Conservation (phyloP, 1,140 invertebrate species). For the Rhynchophorus ferrugineus region DNA sequence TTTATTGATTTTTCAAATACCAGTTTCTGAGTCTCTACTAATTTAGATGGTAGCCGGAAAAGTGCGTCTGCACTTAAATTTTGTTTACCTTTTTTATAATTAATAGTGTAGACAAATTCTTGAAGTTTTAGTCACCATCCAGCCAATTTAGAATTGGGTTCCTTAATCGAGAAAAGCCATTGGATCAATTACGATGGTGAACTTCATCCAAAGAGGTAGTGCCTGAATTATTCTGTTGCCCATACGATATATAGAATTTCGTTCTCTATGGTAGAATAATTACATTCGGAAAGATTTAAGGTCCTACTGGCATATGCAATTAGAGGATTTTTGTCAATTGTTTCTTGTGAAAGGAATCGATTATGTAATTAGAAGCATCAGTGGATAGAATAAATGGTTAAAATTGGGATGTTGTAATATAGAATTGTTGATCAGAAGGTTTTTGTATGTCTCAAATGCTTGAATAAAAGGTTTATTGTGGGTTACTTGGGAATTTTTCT, state of each 20-base stretch:
- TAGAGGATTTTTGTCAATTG: neutral
- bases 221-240: neutral
- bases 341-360: neutral
- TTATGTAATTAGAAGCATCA: neutral
- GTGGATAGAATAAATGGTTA: neutral
- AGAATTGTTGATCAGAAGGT: neutral
- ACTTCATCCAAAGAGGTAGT: neutral
- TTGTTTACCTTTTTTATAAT: neutral
- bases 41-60: neutral
- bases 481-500: slow-evolving; percentile 6
- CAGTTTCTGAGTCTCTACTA: no score
- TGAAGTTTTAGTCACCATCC: neutral
- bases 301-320: neutral
- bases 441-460: neutral
- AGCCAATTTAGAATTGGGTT: neutral
- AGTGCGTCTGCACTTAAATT: neutral
- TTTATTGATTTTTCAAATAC: no score
- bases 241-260: neutral
- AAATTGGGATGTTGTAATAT: neutral
- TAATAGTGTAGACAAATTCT: neutral
- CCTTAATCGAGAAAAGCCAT: neutral
- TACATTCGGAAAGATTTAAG: neutral
- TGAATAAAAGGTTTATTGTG: neutral
- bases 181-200: neutral
- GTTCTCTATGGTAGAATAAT: neutral